Percentiles rank a stretch among this genome's conserved stretches.
These are phyloP conservation scores for Galleria mellonella DNA, from an alignment of 1,140 invertebrate genomes.

Conservation along the genomic window DNA sequence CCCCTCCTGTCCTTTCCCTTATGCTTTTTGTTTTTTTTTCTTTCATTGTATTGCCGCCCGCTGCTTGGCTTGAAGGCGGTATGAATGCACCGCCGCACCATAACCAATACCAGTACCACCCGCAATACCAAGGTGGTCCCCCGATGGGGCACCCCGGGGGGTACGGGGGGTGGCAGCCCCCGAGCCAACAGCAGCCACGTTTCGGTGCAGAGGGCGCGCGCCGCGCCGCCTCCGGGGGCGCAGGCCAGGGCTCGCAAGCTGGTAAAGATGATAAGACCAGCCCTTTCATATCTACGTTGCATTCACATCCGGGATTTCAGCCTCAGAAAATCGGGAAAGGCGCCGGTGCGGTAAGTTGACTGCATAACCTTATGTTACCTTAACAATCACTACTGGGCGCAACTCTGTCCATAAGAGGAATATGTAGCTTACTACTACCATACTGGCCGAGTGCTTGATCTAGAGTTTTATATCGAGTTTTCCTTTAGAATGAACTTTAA, in stretches of 20 bases:
- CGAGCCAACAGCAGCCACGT: constrained; percentile 38
- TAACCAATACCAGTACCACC: constrained; percentile 69
- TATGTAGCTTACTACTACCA: too few species aligned
- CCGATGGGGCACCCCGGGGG: constrained; percentile 34
- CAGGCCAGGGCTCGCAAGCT: constrained; percentile 57
- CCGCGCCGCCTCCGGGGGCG: constrained; percentile 37
- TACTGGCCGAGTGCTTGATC: too few species aligned
- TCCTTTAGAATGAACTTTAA: too few species aligned
- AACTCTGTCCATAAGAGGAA: too few species aligned
- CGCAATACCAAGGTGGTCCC: constrained; percentile 54
- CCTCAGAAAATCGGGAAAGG: constrained; percentile 95
- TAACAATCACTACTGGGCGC: too few species aligned
- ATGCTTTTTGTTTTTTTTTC: constrained; percentile 67
- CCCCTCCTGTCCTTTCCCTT: constrained; percentile 54
- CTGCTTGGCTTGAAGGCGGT: constrained; percentile 73
- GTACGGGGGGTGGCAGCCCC: constrained; percentile 41
- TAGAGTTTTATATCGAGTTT: too few species aligned
- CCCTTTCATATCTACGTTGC: constrained; percentile 91
- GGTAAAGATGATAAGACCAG: constrained; percentile 79
- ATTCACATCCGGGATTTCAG: constrained; percentile 94
- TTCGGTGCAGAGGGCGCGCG: constrained; percentile 69
- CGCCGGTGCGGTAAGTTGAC: constrained; percentile 76
- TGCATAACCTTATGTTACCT: too few species aligned
- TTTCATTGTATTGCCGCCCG: constrained; percentile 69
- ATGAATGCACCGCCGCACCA: constrained; percentile 72